Evolutionary conservation across 2,113 vertebrate species (phyloP).

Genomic region (Hymenochirus boettgeri): DNA sequence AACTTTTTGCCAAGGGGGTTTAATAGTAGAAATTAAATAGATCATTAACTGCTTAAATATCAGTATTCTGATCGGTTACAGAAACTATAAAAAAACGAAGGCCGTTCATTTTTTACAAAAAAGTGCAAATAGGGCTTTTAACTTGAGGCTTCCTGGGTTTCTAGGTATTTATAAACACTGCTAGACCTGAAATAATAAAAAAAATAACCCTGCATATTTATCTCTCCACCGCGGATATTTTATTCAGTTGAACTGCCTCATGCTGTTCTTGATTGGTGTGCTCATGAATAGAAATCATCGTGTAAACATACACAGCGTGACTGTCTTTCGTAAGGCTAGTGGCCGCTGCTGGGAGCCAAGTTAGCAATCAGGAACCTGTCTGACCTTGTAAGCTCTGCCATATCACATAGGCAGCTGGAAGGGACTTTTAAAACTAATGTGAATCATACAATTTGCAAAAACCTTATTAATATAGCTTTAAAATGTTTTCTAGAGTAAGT

Average conservation of each 20-base stretch:
- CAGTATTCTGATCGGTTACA: slow-evolving; percentile 16
- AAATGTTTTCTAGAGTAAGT: slow-evolving; percentile 25
- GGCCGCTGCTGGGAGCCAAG: slow-evolving; percentile 43
- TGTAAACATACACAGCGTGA: slow-evolving; percentile 43
- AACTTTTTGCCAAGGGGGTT: background rate
- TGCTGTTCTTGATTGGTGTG: slow-evolving; percentile 44
- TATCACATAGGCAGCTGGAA: slow-evolving; percentile 18
- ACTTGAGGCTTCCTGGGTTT: slow-evolving; percentile 36
- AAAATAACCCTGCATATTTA: slow-evolving; percentile 44
- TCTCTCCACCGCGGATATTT: slow-evolving; percentile 39
- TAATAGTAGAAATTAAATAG: slow-evolving; percentile 25
- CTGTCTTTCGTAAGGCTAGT: slow-evolving; percentile 36
- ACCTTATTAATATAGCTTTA: slow-evolving; percentile 37
- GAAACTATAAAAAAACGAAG: slow-evolving; percentile 1
- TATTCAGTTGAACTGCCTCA: slow-evolving; percentile 44
- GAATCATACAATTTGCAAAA: slow-evolving; percentile 37
- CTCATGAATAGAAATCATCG: slow-evolving; percentile 44
- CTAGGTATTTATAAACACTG: slow-evolving; percentile 43
- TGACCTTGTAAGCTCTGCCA: slow-evolving; percentile 43
- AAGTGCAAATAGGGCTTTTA: slow-evolving; percentile 41
- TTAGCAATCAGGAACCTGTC: slow-evolving; percentile 43
- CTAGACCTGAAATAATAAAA: slow-evolving; percentile 40
- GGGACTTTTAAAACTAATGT: slow-evolving; percentile 28
- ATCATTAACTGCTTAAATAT: slow-evolving; percentile 30
- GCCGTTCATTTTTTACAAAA: slow-evolving; percentile 23